Base-by-base conservation (phyloP, 1,140 invertebrate genomes). In the Diprion similis region DNA sequence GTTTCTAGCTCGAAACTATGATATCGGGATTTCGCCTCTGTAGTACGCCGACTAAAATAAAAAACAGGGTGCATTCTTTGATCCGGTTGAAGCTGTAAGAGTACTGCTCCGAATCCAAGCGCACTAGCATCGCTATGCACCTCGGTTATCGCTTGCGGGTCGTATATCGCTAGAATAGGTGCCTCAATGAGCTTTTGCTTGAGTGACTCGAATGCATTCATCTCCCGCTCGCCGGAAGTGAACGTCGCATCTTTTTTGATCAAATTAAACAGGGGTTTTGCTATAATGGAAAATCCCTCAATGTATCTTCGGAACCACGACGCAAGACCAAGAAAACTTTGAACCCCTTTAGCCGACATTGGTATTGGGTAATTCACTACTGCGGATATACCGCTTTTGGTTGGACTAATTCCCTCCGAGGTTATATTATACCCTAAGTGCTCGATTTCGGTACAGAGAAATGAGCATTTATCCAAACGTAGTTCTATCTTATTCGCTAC, bases 1-100 rank as follows among this genome's bases (percentile, higher is more conserved):
- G 84, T 84, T 81, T 91, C 89, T 69, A 89, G 76, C 77, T 91
- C 85, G 71, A 88, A 89, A 70, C 82, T 86, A 8, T 75, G 78
- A 72, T 89, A 90, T 59, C 86, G 84, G 15, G 66, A 78, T 80
- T 91, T 88, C 15, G 78, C 73, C 6, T 78, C 76, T n/a, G 78
- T 79, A 10, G 89, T 84, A 48, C 80, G 78, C 45, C 84, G 78
- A 69, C 86, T 86, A 73, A 85, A 86, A 78, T 88, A 90, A 15
- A 83, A 80, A 9, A 90, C 76, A 13, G 81, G 86, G 76, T 84
- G 82, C 46, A 79, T 70, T 66, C 76, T 75, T 17, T 74, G 72
- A 73, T 85, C 78, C 1, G 37, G 47, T 37, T 76, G 70, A 73
- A 72, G 74, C 75, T 87, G 84, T n/a, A 86, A 68, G 45, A 87